Conservation (phyloP, 2,113 vertebrate genomes). For the Etia nguti region DNA sequence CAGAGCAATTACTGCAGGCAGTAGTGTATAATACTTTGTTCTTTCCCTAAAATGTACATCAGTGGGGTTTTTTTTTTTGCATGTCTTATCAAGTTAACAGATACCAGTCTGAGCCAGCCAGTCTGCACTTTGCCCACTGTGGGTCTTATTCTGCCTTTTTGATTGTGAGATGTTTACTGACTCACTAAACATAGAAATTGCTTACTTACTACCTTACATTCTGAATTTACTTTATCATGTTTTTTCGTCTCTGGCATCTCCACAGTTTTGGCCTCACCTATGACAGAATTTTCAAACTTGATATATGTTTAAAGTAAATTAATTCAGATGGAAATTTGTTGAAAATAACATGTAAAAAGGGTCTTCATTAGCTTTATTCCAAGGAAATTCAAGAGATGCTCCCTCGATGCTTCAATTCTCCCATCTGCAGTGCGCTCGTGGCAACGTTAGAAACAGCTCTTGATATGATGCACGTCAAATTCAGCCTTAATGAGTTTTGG, state of each 20-base stretch:
- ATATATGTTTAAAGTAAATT: not conserved
- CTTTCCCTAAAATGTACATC: not conserved
- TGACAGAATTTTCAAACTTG: not conserved
- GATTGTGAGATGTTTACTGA: not conserved
- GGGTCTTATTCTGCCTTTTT: not conserved
- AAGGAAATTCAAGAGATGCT: not conserved
- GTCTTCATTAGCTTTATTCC: not conserved
- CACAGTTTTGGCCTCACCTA: not conserved
- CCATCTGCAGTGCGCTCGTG: conserved; percentile 17
- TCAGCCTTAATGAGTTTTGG: conserved; percentile 29
- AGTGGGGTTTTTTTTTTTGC: not conserved
- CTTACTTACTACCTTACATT: not conserved
- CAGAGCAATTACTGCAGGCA: not conserved
- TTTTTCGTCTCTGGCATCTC: not conserved
- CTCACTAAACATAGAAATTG: not conserved
- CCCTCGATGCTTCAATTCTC: not conserved
- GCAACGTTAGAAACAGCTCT: not conserved
- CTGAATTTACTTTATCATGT: not conserved
- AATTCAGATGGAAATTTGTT: not conserved
- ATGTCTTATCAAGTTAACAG: not conserved
- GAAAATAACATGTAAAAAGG: not conserved
- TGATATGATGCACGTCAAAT: conserved; percentile 30
- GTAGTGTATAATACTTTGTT: not conserved
- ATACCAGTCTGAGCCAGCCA: not conserved
- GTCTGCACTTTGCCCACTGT: not conserved